Evolutionary conservation across 2,888 invertebrate species (phyloP).

Genomic region (Ceramica pisi): DNA sequence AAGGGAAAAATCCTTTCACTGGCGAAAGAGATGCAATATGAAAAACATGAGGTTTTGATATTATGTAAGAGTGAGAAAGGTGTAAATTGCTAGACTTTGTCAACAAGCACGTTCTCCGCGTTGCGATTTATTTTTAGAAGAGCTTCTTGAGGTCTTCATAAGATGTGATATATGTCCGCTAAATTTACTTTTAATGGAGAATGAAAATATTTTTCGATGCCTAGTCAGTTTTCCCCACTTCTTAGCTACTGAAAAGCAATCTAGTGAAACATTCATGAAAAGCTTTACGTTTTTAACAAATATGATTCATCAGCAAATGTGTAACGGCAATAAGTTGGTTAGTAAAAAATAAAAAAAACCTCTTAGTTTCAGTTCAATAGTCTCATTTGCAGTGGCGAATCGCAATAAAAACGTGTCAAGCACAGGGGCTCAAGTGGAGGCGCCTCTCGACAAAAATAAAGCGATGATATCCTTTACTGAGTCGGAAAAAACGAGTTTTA

Average conservation of each 20-base stretch:
- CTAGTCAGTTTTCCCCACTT: too few species aligned
- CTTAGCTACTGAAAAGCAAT: too few species aligned
- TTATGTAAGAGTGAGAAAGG: constrained; percentile 24
- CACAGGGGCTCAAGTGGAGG: not conserved
- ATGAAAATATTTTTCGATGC: too few species aligned
- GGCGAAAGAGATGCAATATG: constrained; percentile 45
- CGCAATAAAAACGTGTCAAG: constrained; percentile 11
- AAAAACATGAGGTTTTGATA: constrained; percentile 42
- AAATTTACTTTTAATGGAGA: not conserved
- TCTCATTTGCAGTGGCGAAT: not conserved
- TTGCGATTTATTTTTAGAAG: constrained; percentile 37
- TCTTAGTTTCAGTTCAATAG: too few species aligned
- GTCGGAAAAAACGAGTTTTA: not conserved
- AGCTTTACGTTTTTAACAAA: too few species aligned
- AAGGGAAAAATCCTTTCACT: constrained; percentile 51
- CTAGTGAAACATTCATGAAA: too few species aligned
- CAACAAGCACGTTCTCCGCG: constrained; percentile 16
- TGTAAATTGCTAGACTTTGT: constrained; percentile 21
- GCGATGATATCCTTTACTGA: not conserved
- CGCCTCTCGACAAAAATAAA: not conserved
- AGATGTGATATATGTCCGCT: not conserved
- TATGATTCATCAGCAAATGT: too few species aligned
- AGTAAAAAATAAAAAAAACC: too few species aligned
- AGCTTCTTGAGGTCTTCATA: not conserved
- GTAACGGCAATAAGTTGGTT: too few species aligned